Percentiles rank a stretch among this genome's conserved stretches.
These are phyloP conservation scores for Gallinago undulata DNA, from an alignment of 2,113 vertebrate genomes.

Conservation along the genomic window DNA sequence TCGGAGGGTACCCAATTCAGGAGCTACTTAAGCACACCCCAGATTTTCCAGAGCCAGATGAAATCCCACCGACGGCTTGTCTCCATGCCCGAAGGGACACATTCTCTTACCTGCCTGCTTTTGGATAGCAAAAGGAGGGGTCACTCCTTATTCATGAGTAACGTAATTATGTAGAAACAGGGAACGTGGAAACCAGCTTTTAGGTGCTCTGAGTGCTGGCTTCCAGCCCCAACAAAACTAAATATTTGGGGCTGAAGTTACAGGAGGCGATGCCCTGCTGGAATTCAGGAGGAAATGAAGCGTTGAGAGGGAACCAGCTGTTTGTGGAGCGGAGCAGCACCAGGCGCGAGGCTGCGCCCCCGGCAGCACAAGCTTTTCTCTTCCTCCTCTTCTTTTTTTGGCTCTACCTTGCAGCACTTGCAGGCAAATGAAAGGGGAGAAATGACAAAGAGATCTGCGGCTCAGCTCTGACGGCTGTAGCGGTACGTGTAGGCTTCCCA, in stretches of 20 bases:
- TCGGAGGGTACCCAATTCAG: accelerated
- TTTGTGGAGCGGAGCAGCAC: background rate
- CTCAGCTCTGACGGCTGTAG: background rate
- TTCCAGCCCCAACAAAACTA: background rate
- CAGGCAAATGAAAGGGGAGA: background rate
- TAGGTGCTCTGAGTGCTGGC: background rate
- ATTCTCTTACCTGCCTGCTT: background rate
- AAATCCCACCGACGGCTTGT: accelerated
- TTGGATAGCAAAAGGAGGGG: too few relatives aligned
- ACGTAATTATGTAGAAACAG: accelerated
- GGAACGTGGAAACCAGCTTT: accelerated
- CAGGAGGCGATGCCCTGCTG: accelerated
- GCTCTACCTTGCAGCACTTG: background rate
- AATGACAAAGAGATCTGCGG: background rate
- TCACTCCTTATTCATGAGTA: too few relatives aligned
- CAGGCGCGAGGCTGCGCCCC: background rate
- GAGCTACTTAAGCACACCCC: background rate
- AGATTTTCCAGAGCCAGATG: background rate
- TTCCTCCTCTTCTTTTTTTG: background rate
- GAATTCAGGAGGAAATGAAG: background rate
- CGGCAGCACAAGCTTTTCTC: background rate
- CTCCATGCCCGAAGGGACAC: accelerated
- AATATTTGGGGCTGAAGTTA: background rate
- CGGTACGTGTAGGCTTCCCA: background rate
- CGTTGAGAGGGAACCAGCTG: background rate